phyloP scores from a whole-genome alignment of 2,113 vertebrate genomes.

The Taurulus bubalis region DNA sequence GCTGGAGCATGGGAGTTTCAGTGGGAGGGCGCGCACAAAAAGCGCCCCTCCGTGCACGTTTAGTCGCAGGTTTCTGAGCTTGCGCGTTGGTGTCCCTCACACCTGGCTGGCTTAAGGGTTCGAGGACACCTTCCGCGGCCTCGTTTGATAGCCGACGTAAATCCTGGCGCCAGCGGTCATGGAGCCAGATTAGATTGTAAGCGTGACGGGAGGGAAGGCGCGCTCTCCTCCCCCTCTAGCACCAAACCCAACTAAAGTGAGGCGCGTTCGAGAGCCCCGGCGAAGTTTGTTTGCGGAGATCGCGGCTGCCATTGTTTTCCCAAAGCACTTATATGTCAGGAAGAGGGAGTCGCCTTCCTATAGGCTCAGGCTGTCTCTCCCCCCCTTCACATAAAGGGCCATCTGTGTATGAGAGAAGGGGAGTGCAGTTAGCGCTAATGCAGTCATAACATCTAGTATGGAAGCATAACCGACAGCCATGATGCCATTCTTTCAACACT shows the following conservation, averaged over 20 bases:
- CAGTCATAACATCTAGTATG: slow-evolving; percentile 55
- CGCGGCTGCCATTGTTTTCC: slow-evolving; percentile 34
- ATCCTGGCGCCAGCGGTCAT: slow-evolving; percentile 41
- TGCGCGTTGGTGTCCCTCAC: slow-evolving; percentile 26
- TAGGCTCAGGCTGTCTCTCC: slow-evolving; percentile 33
- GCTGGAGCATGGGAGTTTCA: no score
- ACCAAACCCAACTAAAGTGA: slow-evolving; percentile 16
- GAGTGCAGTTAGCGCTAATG: slow-evolving; percentile 64
- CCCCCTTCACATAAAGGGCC: slow-evolving; percentile 43
- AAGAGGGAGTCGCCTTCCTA: neutral
- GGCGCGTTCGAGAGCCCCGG: neutral
- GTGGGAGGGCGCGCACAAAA: neutral
- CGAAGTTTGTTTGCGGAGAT: slow-evolving; percentile 10
- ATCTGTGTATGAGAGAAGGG: slow-evolving; percentile 55
- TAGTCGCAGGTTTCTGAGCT: neutral
- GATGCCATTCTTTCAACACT: slow-evolving; percentile 31
- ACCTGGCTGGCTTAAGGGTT: slow-evolving; percentile 42
- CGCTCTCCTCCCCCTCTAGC: slow-evolving; percentile 16
- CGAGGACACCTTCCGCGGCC: slow-evolving; percentile 26
- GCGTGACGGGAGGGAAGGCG: neutral
- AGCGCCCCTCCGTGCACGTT: neutral
- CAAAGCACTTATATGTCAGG: slow-evolving; percentile 37
- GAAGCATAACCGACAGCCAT: slow-evolving; percentile 44
- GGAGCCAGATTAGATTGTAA: slow-evolving; percentile 54
- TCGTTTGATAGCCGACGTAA: slow-evolving; percentile 54